Evolutionary conservation across 2,888 invertebrate genomes (phyloP).

Genomic region (Abrostola tripartita): DNA sequence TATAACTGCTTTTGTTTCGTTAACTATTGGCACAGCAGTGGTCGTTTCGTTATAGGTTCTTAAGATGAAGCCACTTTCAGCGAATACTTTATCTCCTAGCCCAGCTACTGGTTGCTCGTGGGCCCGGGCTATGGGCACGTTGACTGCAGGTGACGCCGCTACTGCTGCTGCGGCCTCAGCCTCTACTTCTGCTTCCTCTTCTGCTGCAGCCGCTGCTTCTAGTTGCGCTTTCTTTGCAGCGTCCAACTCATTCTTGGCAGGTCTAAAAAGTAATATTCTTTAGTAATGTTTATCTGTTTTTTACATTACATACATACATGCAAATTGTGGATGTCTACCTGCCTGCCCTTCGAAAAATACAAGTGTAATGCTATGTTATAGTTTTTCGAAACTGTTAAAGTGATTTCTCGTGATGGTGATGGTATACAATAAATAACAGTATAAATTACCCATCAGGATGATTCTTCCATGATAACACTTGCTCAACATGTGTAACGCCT

Average conservation of each 20-base stretch:
- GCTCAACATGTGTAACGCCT: conserved; percentile 76
- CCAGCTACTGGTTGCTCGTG: conserved; percentile 51
- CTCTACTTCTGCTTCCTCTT: conserved; percentile 21
- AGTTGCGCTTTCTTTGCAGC: conserved; percentile 35
- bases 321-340: no score
- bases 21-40: conserved; percentile 15
- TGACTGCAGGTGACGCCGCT: conserved; percentile 25
- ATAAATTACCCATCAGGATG: conserved; percentile 79
- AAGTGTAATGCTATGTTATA: no score
- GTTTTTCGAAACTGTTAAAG: no score
- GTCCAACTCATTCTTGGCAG: conserved; percentile 69
- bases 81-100: conserved; percentile 67
- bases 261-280: conserved; percentile 54
- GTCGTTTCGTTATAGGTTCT: conserved; percentile 60
- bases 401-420: no score
- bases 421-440: not conserved
- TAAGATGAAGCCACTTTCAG: conserved; percentile 72
- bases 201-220: conserved; percentile 27
- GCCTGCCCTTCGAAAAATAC: no score
- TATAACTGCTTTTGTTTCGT: conserved; percentile 31
- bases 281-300: no score
- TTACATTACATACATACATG: no score
- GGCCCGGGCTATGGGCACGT: conserved; percentile 48
- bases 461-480: conserved; percentile 73
- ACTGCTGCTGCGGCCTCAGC: conserved; percentile 19